Evolutionary conservation across 2,888 invertebrate genomes (phyloP).

Genomic region (Adela reaumurella): DNA sequence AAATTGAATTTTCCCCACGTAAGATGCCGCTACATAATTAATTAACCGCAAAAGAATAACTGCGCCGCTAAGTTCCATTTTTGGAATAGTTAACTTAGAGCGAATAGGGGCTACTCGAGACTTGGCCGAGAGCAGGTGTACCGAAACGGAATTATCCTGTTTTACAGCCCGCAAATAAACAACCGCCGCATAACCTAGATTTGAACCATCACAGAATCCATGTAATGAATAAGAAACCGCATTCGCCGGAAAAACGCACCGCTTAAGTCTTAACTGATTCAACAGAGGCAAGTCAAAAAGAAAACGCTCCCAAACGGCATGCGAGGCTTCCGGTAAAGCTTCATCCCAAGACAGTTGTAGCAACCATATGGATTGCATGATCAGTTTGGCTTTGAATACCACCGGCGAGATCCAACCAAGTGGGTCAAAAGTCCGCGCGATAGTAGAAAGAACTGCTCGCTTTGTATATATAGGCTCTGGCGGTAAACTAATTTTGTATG

Average conservation of each 20-base stretch:
- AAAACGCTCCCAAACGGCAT: not conserved
- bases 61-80: slow-evolving; percentile 3
- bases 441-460: not conserved
- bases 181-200: slow-evolving; percentile 1
- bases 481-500: not conserved
- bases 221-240: not conserved
- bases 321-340: not conserved
- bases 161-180: slow-evolving; percentile 1
- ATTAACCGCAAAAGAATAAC: not conserved
- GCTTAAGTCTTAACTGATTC: not conserved
- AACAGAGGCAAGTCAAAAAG: not conserved
- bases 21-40: not conserved
- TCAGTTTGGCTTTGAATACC: slow-evolving; percentile 2
- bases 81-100: slow-evolving; percentile 2
- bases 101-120: slow-evolving; percentile 4
- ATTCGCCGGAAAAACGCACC: not conserved
- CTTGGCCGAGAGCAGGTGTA: slow-evolving; percentile 3
- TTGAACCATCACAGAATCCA: slow-evolving; percentile 3
- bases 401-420: not conserved
- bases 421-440: slow-evolving; percentile 1
- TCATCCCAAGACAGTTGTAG: not conserved
- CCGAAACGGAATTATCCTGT: not conserved
- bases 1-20: not conserved
- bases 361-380: slow-evolving; percentile 2
- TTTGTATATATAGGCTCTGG: not conserved